phyloP scores from a whole-genome alignment of 2,113 vertebrate species.

The Daubentonia madagascariensis region DNA sequence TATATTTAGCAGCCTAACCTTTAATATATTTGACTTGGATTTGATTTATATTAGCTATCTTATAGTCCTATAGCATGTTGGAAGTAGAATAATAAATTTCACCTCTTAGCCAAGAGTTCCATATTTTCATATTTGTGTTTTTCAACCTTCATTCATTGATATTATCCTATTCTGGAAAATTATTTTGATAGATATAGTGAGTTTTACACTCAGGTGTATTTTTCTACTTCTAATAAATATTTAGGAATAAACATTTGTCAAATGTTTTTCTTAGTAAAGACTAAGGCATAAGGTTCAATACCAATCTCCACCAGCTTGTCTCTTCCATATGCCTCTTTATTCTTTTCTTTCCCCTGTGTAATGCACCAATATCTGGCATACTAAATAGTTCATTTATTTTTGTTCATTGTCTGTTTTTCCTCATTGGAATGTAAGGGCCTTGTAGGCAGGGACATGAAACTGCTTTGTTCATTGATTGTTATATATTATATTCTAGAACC shows the following conservation, averaged over 20 bases:
- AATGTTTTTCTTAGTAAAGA: neutral
- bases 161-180: neutral
- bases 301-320: neutral
- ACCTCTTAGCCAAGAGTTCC: neutral
- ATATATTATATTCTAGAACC: neutral
- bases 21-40: neutral
- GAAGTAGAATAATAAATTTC: neutral
- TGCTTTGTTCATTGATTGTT: neutral
- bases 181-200: neutral
- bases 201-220: neutral
- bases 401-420: neutral
- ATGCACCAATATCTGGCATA: neutral
- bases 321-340: neutral
- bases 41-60: neutral
- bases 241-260: neutral
- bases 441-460: neutral
- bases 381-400: neutral
- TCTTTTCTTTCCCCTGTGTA: neutral
- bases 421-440: neutral
- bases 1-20: neutral
- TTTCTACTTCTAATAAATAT: neutral
- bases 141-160: neutral
- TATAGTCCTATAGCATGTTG: neutral
- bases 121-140: slow-evolving; percentile 14
- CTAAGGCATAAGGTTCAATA: neutral